Conservation (phyloP, 2,888 invertebrate species). For the Drosophila nr. perissopoda region DNA sequence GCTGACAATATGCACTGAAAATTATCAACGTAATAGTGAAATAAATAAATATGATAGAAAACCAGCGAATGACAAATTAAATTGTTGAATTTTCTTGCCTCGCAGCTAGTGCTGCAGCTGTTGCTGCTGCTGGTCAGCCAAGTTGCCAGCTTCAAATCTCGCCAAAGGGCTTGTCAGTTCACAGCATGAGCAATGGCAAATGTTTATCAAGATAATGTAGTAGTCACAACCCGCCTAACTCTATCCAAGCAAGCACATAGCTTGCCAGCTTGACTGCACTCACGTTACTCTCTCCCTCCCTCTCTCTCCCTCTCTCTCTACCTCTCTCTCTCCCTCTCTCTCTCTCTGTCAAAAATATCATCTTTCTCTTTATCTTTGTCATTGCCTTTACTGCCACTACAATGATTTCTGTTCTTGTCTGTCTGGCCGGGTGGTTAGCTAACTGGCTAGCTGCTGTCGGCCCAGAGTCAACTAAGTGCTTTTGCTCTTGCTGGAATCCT, state of each 20-base stretch:
- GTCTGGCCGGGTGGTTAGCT: slow-evolving; percentile 13
- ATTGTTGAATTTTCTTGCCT: slow-evolving; percentile 47
- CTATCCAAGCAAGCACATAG: slow-evolving; percentile 30
- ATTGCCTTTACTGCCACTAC: slow-evolving; percentile 58
- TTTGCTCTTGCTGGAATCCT: slow-evolving; percentile 35
- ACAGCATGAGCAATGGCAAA: slow-evolving; percentile 49
- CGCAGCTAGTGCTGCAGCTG: not conserved
- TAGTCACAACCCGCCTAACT: slow-evolving; percentile 66
- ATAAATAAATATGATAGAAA: slow-evolving; percentile 34
- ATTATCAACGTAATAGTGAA: slow-evolving; percentile 14
- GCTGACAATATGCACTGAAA: slow-evolving; percentile 23
- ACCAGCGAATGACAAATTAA: slow-evolving; percentile 59
- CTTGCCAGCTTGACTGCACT: slow-evolving; percentile 60
- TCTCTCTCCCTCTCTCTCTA: slow-evolving; percentile 23
- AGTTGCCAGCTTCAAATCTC: slow-evolving; percentile 25
- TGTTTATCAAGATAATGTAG: slow-evolving; percentile 77
- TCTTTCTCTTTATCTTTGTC: slow-evolving; percentile 37
- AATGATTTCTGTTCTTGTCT: slow-evolving; percentile 49
- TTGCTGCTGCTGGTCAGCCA: slow-evolving; percentile 35
- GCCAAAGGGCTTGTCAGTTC: slow-evolving; percentile 33
- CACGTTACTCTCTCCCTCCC: slow-evolving; percentile 55
- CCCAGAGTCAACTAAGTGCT: slow-evolving; percentile 44
- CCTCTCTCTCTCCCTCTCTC: slow-evolving; percentile 15
- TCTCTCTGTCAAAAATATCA: not conserved
- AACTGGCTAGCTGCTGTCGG: slow-evolving; percentile 23